These are phyloP conservation scores for Phrynocephalus vlangalii DNA, from an alignment of 2,797 vertebrate species.

Conservation along the genomic window DNA sequence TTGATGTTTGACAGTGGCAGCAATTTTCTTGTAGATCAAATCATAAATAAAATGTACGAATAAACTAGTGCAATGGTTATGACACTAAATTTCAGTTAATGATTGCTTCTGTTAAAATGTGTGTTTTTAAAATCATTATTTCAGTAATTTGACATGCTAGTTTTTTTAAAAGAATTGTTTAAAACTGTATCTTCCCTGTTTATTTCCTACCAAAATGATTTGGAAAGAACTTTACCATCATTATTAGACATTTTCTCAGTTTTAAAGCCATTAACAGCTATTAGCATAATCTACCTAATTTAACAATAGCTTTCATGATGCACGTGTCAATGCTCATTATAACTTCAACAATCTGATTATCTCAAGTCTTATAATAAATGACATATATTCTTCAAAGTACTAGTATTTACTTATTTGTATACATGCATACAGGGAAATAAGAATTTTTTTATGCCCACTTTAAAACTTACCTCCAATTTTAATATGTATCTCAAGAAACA, in stretches of 20 bases:
- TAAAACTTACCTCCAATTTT: neutral
- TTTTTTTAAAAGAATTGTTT: constrained; percentile 16
- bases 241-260: constrained; percentile 59
- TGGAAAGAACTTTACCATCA: constrained; percentile 54
- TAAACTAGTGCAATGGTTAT: constrained; percentile 30
- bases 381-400: constrained; percentile 40
- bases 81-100: constrained; percentile 24
- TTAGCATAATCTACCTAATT: constrained; percentile 72
- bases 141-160: neutral
- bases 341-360: constrained; percentile 57
- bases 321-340: constrained; percentile 62
- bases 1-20: constrained; percentile 31
- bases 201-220: constrained; percentile 53
- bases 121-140: neutral
- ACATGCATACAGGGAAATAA: constrained; percentile 37
- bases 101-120: neutral
- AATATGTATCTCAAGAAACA: neutral
- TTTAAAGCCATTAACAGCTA: constrained; percentile 69
- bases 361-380: constrained; percentile 57
- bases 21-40: constrained; percentile 35
- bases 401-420: constrained; percentile 44
- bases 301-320: constrained; percentile 64
- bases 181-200: constrained; percentile 42
- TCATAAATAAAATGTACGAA: constrained; percentile 47
- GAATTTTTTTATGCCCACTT: constrained; percentile 31